Conservation (phyloP, 2,888 invertebrate species). For the Aquatica leii region DNA sequence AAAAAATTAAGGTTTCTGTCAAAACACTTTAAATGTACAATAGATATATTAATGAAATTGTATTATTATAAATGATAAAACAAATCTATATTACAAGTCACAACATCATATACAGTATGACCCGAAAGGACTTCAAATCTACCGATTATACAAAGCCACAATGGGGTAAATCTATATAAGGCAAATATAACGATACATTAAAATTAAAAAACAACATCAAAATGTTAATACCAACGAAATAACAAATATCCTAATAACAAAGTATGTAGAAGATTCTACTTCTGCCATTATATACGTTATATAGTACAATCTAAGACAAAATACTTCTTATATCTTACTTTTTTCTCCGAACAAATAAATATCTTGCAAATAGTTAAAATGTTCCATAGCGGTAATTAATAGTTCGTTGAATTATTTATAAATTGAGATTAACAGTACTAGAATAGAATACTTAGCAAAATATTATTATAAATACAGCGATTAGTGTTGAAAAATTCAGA, state of each 20-base stretch:
- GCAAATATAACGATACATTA: not conserved
- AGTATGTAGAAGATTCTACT: too few relatives aligned
- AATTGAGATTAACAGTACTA: not conserved
- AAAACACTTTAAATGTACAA: conserved; percentile 8
- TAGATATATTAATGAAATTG: conserved; percentile 5
- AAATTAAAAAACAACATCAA: conserved; percentile 15
- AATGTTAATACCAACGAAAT: conserved; percentile 42
- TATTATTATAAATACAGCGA: not conserved
- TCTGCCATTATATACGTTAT: too few relatives aligned
- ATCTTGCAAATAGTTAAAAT: too few relatives aligned
- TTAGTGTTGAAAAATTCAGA: conserved; percentile 22
- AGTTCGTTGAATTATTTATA: not conserved
- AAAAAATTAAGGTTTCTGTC: too few relatives aligned
- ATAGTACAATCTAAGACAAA: too few relatives aligned
- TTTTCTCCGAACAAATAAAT: too few relatives aligned
- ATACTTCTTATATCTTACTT: too few relatives aligned
- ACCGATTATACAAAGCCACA: too few relatives aligned
- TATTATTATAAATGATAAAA: not conserved
- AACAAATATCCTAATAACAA: conserved; percentile 25
- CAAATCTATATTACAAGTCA: not conserved
- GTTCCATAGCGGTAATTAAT: too few relatives aligned
- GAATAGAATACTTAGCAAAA: conserved; percentile 15
- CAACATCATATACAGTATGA: conserved; percentile 2
- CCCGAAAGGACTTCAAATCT: not conserved
- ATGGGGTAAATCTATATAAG: not conserved